Percentiles rank a stretch among this genome's conserved stretches.
Evolutionary conservation across 37 sponge, comb jelly and placozoan species (phyloP).

Genomic region (Chondrosia reniformis): DNA sequence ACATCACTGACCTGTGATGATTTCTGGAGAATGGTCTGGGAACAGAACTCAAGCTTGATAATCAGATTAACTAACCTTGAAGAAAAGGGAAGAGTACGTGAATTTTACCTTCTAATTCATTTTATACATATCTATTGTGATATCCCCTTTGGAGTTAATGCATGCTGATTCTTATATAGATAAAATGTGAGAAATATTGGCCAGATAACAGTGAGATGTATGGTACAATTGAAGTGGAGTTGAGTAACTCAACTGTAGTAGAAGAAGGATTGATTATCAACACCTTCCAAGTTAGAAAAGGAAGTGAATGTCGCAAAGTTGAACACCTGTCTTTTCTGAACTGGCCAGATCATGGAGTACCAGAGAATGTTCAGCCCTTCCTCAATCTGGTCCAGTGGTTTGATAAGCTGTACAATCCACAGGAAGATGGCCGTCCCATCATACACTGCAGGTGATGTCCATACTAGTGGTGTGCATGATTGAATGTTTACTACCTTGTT

Average conservation of each 20-base stretch:
- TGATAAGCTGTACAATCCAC: neutral
- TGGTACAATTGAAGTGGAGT: too few species aligned
- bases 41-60: slow-evolving; percentile 52
- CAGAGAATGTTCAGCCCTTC: neutral
- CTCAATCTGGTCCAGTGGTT: neutral
- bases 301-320: slow-evolving; percentile 12
- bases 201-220: too few species aligned
- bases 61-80: slow-evolving; percentile 70
- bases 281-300: too few species aligned
- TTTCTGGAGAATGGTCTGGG: slow-evolving; percentile 84
- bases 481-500: too few species aligned
- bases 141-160: too few species aligned
- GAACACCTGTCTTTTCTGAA: slow-evolving; percentile 13
- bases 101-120: neutral
- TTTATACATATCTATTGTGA: too few species aligned
- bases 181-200: too few species aligned
- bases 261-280: too few species aligned
- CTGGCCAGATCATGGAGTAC: slow-evolving; percentile 42
- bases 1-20: slow-evolving; percentile 59
- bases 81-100: slow-evolving; percentile 64
- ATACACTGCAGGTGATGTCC: slow-evolving; percentile 48
- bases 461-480: too few species aligned
- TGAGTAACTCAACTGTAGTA: too few species aligned
- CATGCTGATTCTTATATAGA: too few species aligned
- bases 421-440: neutral